Evolutionary conservation across 2,888 invertebrate genomes (phyloP).

Genomic region (Cheilosia vulpina): DNA sequence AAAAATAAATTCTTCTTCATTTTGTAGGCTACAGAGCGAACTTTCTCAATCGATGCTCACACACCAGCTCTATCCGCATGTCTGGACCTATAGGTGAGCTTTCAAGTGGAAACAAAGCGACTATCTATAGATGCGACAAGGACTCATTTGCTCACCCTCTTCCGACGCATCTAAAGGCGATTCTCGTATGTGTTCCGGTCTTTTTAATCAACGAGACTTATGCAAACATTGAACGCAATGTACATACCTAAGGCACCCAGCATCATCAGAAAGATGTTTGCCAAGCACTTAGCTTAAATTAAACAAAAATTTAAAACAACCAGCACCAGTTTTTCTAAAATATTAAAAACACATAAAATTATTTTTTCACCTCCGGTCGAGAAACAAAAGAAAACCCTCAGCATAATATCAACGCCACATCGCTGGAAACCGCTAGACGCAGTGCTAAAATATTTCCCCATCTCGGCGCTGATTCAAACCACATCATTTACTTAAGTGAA

Average conservation of each 20-base stretch:
- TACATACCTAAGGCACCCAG: not conserved
- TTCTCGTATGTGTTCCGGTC: too few relatives aligned
- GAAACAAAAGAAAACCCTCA: constrained; percentile 9
- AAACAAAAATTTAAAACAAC: not conserved
- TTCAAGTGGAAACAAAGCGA: too few relatives aligned
- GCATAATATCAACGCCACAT: constrained; percentile 7
- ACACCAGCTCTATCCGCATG: too few relatives aligned
- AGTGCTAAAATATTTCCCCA: not conserved
- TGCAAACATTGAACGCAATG: not conserved
- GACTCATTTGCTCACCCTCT: too few relatives aligned
- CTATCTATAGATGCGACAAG: too few relatives aligned
- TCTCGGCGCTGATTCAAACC: constrained; percentile 22
- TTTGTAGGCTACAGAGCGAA: too few relatives aligned
- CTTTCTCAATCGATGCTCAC: too few relatives aligned
- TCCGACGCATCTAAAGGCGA: too few relatives aligned
- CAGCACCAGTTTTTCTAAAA: constrained; percentile 19
- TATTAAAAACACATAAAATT: constrained; percentile 39
- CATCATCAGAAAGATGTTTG: not conserved
- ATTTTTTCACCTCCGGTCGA: constrained; percentile 14
- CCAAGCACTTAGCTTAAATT: constrained; percentile 20
- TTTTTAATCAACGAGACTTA: too few relatives aligned
- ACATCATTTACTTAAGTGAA: constrained; percentile 51
- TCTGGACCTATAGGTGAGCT: too few relatives aligned
- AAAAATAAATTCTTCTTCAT: too few relatives aligned
- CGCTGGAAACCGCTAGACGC: constrained; percentile 3